Base-by-base conservation (phyloP, 2,888 invertebrate species). In the Drosophila lacicola region DNA sequence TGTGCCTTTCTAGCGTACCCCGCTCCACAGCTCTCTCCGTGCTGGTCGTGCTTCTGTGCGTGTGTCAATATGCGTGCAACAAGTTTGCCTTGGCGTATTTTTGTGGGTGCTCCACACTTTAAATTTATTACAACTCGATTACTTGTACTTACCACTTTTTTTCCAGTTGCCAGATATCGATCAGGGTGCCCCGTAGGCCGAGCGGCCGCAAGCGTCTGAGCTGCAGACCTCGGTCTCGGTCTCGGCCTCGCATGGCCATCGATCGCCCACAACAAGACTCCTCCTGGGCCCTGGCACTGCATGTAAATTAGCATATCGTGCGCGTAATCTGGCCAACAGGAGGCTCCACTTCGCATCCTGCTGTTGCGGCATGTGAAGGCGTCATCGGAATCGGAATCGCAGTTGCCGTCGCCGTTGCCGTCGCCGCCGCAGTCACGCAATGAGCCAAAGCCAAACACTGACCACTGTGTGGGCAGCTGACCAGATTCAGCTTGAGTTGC, bases 301-400 rank as follows among this genome's bases (percentile, higher is more conserved):
- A 80, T 88, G 90, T 89, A 88, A 85, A 85, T 85, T 85, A 89
- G 85, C 90, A 85, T 85, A 85, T 85, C 85, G 83, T 88, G 88
- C 85, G 86, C 86, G 86, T 85, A 85, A 85, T 85, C 85, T 85
- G 82, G 80, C 75, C 71, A 88, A 85, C 83, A 82, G 82, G 78
- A 89, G 82, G 69, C 78, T 81, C 81, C 74, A 81, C 74, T 67
- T 58, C 62, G 65, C 70, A 88, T 89, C 89, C 83, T 84, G 83
- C 82, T 84, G 84, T 78, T 86, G 81, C 80, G 89, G 83, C 82
- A 82, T 82, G 89, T 86, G 83, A 87, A 83, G 89, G 83, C 83
- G 89, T 87, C 88, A 88, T 81, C 83, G 65, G 44, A 74, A 75
- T 78, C 74, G 49, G 45, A 74, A 56, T 74, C 54, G 37, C 21